Percentiles rank a stretch among this genome's conserved stretches.
Evolutionary conservation across 2,797 vertebrate species (phyloP).

Genomic region (Poeciliopsis infans): DNA sequence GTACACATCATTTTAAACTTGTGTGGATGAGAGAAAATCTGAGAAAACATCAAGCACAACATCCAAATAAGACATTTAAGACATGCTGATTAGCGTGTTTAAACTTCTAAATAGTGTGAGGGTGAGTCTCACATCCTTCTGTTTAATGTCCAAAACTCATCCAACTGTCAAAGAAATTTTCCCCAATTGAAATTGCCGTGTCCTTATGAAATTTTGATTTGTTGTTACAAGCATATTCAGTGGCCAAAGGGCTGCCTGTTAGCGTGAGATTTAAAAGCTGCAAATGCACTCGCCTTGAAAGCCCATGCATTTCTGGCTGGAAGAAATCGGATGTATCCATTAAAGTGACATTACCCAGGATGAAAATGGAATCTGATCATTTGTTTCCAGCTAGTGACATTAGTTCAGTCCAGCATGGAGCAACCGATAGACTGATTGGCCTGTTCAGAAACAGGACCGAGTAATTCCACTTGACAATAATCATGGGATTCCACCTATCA

Average conservation of each 20-base stretch:
- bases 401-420: constrained; percentile 12
- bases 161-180: constrained; percentile 58
- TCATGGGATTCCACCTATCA: constrained; percentile 50
- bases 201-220: constrained; percentile 71
- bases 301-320: constrained; percentile 56
- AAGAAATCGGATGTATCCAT: constrained; percentile 59
- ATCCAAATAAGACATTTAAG: background rate
- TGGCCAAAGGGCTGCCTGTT: constrained; percentile 56
- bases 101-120: background rate
- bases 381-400: constrained; percentile 43
- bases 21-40: background rate
- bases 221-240: constrained; percentile 60
- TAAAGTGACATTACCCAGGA: constrained; percentile 37
- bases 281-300: constrained; percentile 59
- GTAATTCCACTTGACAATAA: constrained; percentile 62
- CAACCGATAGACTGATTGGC: constrained; percentile 20
- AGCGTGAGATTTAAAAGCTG: constrained; percentile 60
- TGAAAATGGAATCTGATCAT: constrained; percentile 50
- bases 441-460: constrained; percentile 28
- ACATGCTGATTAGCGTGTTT: background rate
- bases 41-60: background rate
- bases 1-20: background rate
- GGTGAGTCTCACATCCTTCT: constrained; percentile 10
- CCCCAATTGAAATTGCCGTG: constrained; percentile 56
- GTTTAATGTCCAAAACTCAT: constrained; percentile 57